Base-by-base conservation (phyloP, 2,797 vertebrate species). In the Syngnathus acus region DNA sequence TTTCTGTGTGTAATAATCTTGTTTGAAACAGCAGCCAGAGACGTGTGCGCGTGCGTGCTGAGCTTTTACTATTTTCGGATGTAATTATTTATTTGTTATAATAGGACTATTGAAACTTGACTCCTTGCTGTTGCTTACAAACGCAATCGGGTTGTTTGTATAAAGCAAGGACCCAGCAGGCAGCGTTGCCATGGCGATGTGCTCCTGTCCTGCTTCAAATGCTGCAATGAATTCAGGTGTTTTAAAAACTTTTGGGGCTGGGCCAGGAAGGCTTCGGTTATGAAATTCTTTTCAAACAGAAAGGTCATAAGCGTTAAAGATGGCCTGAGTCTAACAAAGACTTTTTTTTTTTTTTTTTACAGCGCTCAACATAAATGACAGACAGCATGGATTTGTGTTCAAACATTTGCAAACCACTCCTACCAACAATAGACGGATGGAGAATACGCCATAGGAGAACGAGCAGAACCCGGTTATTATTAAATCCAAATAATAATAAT, bases 201-300 rank as follows among this genome's bases (percentile, higher is more conserved):
- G 70, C 72, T 80, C 32, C 72, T 69, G 65, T 80, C 76, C 78
- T 76, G 79, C 83, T 86, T 73, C 68, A 82, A 80, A 87, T 88
- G 86, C 87, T 89, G 86, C 86, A 84, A 79, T 79, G 68, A 86
- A 88, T 88, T 89, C 87, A 88, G 88, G 87, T 86, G 83, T 83
- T 82, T 68, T 16, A 54, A 47, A 67, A 55, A 68, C 66, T 72
- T 54, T 71, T 66, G 66, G 62, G 43, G 72, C 76, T 72, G 71
- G 64, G 71, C 43, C 43, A 63, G 38, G 21, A 68, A 62, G 60
- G 67, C 62, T 74, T 81, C 80, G 73, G 84, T 71, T 68, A 72
- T 59, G 62, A 74, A 76, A 76, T 81, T 80, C 79, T 59, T 70
- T 65, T 62, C 54, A 70, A 62, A 63, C 68, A 67, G 71, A 73